Base-by-base conservation (phyloP, 2,113 vertebrate genomes). In the Pungitius pungitius region DNA sequence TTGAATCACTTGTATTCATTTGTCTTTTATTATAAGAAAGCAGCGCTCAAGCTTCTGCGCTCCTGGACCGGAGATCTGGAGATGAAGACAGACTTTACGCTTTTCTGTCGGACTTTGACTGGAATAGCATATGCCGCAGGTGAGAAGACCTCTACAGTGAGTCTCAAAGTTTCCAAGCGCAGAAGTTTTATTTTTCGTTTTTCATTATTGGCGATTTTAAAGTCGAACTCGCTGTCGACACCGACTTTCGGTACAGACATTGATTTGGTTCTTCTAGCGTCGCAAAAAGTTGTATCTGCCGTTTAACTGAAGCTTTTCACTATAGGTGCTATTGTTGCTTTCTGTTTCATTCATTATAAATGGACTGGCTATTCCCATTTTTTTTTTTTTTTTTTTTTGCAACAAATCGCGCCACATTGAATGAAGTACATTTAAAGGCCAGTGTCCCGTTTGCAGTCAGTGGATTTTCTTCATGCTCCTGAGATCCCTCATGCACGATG, bases 91-190 rank as follows among this genome's bases (percentile, higher is more conserved):
- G 92, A 93, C 80, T 92, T 90, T 76, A 92, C 92, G 83, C 66
- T 95, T 90, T 90, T 95, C 93, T 93, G 94, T 92, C 94, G 95
- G 92, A 93, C 95, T 92, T 96, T 94, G 95, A 94, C 95, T 89
- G 93, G 93, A 91, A 90, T 95, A 90, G 92, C 91, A 61, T 95
- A 89, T 70, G 92, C 94, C 74, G 94, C 95, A 96, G 96, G 96
- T 97, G 93, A 95, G 96, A 51, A 64, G 27, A 68, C 52, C 10
- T 47, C 37, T 12, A 9, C 27, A 22, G 27, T 1, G 26, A 69
- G 26, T 20, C 26, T 20, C 6, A 58, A 87, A 80, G 75, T 89
- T 91, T 71, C 27, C 33, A 26, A n/a, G 63, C 57, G 64, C 74
- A 1, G 20, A 65, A 56, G 26, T 81, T 87, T 30, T 30, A 30